Evolutionary conservation across 2,888 invertebrate species (phyloP).

Genomic region (Lymantria monacha): DNA sequence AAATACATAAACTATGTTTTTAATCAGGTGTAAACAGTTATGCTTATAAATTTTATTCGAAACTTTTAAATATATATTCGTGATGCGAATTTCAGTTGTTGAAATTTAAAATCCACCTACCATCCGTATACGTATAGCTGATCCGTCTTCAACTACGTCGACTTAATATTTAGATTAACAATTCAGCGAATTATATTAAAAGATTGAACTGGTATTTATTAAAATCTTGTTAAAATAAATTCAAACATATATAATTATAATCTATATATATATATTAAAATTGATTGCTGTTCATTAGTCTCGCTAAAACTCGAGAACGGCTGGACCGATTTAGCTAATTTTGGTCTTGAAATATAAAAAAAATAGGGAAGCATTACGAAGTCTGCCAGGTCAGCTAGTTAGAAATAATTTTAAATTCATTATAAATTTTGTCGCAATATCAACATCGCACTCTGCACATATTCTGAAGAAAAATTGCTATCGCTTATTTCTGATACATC

Average conservation of each 20-base stretch:
- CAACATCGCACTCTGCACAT: background rate
- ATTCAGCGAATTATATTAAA: constrained; percentile 13
- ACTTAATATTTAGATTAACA: constrained; percentile 22
- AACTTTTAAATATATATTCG: background rate
- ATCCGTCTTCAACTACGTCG: constrained; percentile 7
- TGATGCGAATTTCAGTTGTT: constrained; percentile 6
- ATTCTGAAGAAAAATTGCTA: background rate
- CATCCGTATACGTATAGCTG: constrained; percentile 5
- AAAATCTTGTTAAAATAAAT: background rate
- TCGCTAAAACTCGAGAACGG: too few relatives aligned
- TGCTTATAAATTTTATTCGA: too few relatives aligned
- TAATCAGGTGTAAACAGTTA: too few relatives aligned
- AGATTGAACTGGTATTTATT: constrained; percentile 1
- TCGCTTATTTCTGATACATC: constrained; percentile 28
- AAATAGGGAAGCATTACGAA: too few relatives aligned
- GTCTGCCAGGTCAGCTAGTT: too few relatives aligned
- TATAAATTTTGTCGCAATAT: constrained; percentile 1
- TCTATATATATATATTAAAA: too few relatives aligned
- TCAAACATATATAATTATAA: background rate
- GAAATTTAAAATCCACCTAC: constrained; percentile 11
- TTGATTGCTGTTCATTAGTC: too few relatives aligned
- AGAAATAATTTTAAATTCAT: background rate
- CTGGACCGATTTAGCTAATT: too few relatives aligned
- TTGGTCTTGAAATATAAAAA: too few relatives aligned
- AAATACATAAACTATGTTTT: background rate